Evolutionary conservation across 2,797 vertebrate genomes (phyloP).

Genomic region (Geotrypetes seraphini): DNA sequence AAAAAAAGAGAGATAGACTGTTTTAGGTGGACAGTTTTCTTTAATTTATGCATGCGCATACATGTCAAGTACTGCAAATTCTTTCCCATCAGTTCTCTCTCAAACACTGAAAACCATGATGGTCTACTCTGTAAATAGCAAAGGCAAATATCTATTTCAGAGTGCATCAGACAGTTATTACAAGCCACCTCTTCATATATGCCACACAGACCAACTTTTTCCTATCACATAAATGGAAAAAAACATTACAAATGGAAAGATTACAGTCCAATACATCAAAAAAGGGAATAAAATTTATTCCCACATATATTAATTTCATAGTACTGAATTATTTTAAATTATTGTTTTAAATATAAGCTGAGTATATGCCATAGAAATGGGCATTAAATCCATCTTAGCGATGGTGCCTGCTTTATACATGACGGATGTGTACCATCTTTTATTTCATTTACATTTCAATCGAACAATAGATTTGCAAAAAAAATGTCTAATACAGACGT

Average conservation of each 20-base stretch:
- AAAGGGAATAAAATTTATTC: constrained; percentile 87
- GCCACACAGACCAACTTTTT: no score
- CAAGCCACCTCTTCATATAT: constrained; percentile 49
- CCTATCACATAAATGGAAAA: constrained; percentile 79
- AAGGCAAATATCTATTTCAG: constrained; percentile 64
- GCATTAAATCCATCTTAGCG: constrained; percentile 89
- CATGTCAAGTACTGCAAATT: constrained; percentile 79
- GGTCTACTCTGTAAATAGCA: constrained; percentile 71
- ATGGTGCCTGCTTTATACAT: constrained; percentile 95
- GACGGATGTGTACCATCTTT: constrained; percentile 96
- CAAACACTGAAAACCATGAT: constrained; percentile 64
- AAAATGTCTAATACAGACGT: constrained; percentile 99
- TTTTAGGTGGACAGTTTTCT: constrained; percentile 59
- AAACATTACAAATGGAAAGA: constrained; percentile 82
- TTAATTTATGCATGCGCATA: constrained; percentile 95
- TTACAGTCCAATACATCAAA: constrained; percentile 79
- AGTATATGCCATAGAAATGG: constrained; percentile 91
- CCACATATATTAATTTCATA: constrained; percentile 70
- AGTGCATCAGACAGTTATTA: constrained; percentile 60
- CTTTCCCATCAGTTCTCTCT: constrained; percentile 61
- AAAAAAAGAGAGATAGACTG: constrained; percentile 18
- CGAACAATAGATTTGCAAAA: constrained; percentile 98
- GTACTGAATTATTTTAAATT: constrained; percentile 81
- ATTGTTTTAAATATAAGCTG: constrained; percentile 87
- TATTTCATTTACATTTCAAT: constrained; percentile 97